phyloP scores from a whole-genome alignment of 1,140 invertebrate species.

The Drosophila guanche region DNA sequence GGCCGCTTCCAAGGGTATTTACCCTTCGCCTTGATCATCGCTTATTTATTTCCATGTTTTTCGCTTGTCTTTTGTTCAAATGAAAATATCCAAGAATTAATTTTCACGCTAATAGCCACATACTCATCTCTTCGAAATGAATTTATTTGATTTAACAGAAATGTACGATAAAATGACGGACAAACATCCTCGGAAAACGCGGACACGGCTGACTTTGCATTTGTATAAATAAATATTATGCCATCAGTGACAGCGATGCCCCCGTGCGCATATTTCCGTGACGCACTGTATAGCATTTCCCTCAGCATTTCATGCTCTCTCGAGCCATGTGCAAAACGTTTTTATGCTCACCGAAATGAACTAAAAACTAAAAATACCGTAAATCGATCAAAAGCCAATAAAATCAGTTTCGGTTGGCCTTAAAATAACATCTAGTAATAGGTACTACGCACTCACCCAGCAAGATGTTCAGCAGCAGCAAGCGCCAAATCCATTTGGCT shows the following conservation, averaged over 20 bases:
- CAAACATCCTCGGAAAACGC: conserved; percentile 18
- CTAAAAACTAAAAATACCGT: conserved; percentile 43
- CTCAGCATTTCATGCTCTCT: conserved; percentile 16
- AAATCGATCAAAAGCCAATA: conserved; percentile 65
- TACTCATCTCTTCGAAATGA: conserved; percentile 53
- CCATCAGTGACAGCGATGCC: conserved; percentile 22
- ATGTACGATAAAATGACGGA: conserved; percentile 21
- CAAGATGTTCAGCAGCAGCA: conserved; percentile 61
- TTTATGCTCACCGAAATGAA: background rate
- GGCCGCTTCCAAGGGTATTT: conserved; percentile 31
- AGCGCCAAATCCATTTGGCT: conserved; percentile 79
- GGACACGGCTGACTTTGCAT: conserved; percentile 41
- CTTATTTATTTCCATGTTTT: conserved; percentile 5
- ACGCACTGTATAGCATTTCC: conserved; percentile 35
- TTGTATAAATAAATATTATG: conserved; percentile 60
- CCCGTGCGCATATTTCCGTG: conserved; percentile 28
- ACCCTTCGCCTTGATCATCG: conserved; percentile 3
- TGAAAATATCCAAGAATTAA: conserved; percentile 55
- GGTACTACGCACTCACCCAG: conserved; percentile 56
- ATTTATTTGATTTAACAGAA: conserved; percentile 53
- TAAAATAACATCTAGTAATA: conserved; percentile 21
- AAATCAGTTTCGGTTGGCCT: conserved; percentile 47
- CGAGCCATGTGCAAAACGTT: conserved; percentile 41
- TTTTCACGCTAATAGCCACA: conserved; percentile 66
- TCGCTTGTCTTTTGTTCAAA: conserved; percentile 26